Evolutionary conservation across 2,797 vertebrate species (phyloP), one percentile per base, ranked within the genome.

Genomic region (Poeciliopsis paucimaculata): DNA sequence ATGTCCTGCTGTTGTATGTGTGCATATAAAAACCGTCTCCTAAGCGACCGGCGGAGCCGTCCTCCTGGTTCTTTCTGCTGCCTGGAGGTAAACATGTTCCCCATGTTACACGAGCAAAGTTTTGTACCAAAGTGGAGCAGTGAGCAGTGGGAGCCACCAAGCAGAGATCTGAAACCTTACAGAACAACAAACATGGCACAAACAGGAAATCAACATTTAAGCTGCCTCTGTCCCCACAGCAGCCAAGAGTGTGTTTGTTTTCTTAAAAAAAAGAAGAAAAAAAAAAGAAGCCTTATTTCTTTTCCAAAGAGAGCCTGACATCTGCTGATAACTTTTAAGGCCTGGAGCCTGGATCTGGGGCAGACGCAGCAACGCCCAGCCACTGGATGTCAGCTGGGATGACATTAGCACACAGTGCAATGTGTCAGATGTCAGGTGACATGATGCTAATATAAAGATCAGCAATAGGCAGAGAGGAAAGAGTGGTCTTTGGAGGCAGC

Each of bases 1-100:
- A 51, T 79, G 91, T 92, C 90, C 82, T 89, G 88, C 85, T 68
- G 73, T 46, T 86, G 78, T 28, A 46, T 43, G 81, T 73, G 60
- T 45, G 77, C 77, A 83, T 85, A 80, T 86, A 81, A 86, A 70
- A 75, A 78, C 39, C 46, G 77, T 90, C 90, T 82, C 87, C 75
- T 81, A 84, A 86, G 88, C 81, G 86, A 86, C 53, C 1, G 70
- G 82, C 64, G 43, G 10, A 68, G 55, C 2, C 79, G n/a, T 20
- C 36, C 39, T 72, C 34, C 77, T 11, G 39, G 26, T 76, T 51
- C 3, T 73, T 79, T 83, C 86, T 78, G 75, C 74, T 31, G 45
- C 31, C 68, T 78, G 74, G 57, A 68, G 47, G 81, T 75, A n/a
- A n/a, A n/a, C n/a, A n/a, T n/a, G n/a, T n/a, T n/a, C n/a, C 47